Base-by-base conservation (phyloP, 2,113 vertebrate species). In the Nannospalax galili region DNA sequence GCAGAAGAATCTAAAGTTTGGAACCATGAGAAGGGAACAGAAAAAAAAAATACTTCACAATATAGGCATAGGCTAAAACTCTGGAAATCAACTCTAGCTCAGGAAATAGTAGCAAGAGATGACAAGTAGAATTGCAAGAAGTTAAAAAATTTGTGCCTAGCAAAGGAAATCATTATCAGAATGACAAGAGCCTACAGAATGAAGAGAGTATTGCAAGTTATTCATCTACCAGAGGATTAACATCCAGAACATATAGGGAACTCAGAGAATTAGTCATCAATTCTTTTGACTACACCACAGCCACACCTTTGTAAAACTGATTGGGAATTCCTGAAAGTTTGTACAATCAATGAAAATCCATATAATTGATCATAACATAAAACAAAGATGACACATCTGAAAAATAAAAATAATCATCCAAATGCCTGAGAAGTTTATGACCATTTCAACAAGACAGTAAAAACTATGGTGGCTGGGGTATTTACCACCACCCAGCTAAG, bases 361-460 rank as follows among this genome's bases (percentile, higher is more conserved):
- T 67, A 5, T 67, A 69, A 62, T 12, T 78, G n/a, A 1, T 32
- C 19, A 89, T 69, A 70, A 96, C 92, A 72, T 67, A 6, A 95
- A 97, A 88, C 17, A 94, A 62, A 56, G 22, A 37, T 15, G 92
- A 74, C 11, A 24, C 24, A 42, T 26, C 3, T 37, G 35, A 77
- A 35, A 48, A 79, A 87, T 48, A 90, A 73, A 90, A 73, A 82
- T 86, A 82, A 74, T 67, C 3, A 84, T 5, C 1, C 28, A 70
- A 22, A 74, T 35, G 32, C 4, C 1, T 70, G 52, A 73, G 78
- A 73, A 56, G 45, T 40, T 56, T 81, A 60, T 87, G 12, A 64
- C 37, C 28, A 73, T 91, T 95, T 92, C 64, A 52, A 69, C 30
- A 79, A 5, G 20, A 88, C 24, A 93, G 4, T 94, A 16, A 92